A percentile compares a stretch with the other conserved stretches of the same genome.
phyloP scores from a whole-genome alignment of 2,113 vertebrate species.

The Hymenochirus boettgeri region DNA sequence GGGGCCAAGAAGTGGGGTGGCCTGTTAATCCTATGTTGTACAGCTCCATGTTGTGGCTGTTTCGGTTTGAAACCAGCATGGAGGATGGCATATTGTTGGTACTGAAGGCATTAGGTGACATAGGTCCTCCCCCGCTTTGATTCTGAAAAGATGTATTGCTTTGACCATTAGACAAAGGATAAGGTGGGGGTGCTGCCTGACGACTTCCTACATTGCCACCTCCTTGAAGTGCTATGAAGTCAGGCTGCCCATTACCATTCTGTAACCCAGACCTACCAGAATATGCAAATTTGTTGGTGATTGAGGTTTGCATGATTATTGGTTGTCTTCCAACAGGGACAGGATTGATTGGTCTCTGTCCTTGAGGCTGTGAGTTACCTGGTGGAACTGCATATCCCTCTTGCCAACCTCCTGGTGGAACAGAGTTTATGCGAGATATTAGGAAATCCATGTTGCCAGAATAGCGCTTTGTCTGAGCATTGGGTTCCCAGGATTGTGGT shows the following conservation, averaged over 20 bases:
- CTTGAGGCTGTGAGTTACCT: constrained; percentile 65
- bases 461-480: constrained; percentile 83
- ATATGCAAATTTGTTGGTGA: constrained; percentile 81
- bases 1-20: constrained; percentile 76
- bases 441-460: constrained; percentile 92
- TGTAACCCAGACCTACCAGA: constrained; percentile 77
- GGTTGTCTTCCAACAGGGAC: constrained; percentile 86
- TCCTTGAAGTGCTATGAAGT: constrained; percentile 77
- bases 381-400: constrained; percentile 75
- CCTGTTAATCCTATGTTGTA: constrained; percentile 70
- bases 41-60: constrained; percentile 89
- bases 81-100: constrained; percentile 76
- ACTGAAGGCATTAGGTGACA: constrained; percentile 70
- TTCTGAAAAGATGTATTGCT: constrained; percentile 82
- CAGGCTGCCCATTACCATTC: constrained; percentile 75
- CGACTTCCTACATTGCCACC: constrained; percentile 64
- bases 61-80: constrained; percentile 82
- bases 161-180: constrained; percentile 81
- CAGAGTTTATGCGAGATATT: constrained; percentile 85
- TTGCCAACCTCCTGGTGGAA: constrained; percentile 82
- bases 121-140: constrained; percentile 69
- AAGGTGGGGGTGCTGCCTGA: constrained; percentile 87
- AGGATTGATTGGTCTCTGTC: constrained; percentile 80
- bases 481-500: constrained; percentile 81
- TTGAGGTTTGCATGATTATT: constrained; percentile 90